phyloP scores from a whole-genome alignment of 2,797 vertebrate species.

The Paguma larvata region DNA sequence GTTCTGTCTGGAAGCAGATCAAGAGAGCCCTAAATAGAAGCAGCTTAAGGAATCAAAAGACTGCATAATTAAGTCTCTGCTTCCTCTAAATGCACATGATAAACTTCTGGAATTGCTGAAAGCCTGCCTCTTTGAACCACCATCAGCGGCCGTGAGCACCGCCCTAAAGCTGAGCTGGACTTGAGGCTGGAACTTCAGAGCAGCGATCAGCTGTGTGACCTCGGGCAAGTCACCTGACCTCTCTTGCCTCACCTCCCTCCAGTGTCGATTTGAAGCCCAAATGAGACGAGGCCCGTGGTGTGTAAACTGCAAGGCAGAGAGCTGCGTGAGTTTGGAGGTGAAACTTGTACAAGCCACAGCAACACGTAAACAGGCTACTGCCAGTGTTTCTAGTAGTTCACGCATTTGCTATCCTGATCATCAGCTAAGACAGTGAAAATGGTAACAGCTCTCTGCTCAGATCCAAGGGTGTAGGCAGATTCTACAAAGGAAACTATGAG shows the following conservation, averaged over 20 bases:
- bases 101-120: slow-evolving; percentile 52
- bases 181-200: background rate
- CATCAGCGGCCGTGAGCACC: background rate
- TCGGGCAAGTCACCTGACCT: background rate
- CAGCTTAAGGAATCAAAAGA: slow-evolving; percentile 53
- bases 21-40: slow-evolving; percentile 71
- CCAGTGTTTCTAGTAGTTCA: background rate
- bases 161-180: background rate
- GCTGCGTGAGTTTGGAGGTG: background rate
- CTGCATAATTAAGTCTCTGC: slow-evolving; percentile 67
- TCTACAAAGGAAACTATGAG: background rate
- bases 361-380: background rate
- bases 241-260: background rate
- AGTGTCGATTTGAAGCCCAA: background rate
- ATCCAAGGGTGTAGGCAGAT: background rate
- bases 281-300: background rate
- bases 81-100: slow-evolving; percentile 59
- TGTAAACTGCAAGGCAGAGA: background rate
- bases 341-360: background rate
- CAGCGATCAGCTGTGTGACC: background rate
- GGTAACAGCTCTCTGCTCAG: background rate
- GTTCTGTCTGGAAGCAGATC: slow-evolving; percentile 69
- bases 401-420: background rate
- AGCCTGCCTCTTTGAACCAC: background rate
- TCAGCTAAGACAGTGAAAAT: background rate